Evolutionary conservation across 2,888 invertebrate species (phyloP), one percentile per base, ranked within the genome.

Genomic region (Eristalinus sepulchralis): DNA sequence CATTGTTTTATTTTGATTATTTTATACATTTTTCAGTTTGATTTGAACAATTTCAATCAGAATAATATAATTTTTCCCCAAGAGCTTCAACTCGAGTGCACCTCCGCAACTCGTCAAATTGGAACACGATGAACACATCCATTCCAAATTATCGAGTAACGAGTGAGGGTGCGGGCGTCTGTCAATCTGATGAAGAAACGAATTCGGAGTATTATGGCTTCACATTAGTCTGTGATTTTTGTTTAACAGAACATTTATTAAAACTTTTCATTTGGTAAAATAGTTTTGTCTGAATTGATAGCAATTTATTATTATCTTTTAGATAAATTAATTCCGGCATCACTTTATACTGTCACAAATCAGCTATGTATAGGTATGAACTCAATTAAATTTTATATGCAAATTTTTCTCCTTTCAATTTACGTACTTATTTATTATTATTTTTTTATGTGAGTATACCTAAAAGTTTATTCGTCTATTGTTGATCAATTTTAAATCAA

Each of bases 41-140:
- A 78, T 66, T 73, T 57, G 11, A 78, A 17, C 60, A 60, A 78
- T 78, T 78, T 82, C 67, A 55, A 72, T 62, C 47, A 82, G 77
- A 77, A 76, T 67, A 39, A 22, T 34, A 59, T 76, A 73, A 36
- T 86, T 81, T 78, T 36, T 64, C 33, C 31, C 72, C 20, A 70
- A 34, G 63, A 85, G 73, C 55, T 78, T 66, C 59, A 57, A 39
- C 10, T 68, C 63, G 68, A 62, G 70, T 71, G 85, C 82, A 82
- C 77, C 73, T 78, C 64, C 67, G 70, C 73, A 72, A 82, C 68
- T 82, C 66, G 68, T 82, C 82, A 86, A 73, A 82, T 73, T 60
- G 34, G 47, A 17, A 67, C 81, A 72, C 34, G 31, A 22, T 62
- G 84, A 85, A 85, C 84, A 72, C 82, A 70, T 67, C 85, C 85